Conservation (phyloP, 2,797 vertebrate genomes). For the Parotocinclus haroldoi region DNA sequence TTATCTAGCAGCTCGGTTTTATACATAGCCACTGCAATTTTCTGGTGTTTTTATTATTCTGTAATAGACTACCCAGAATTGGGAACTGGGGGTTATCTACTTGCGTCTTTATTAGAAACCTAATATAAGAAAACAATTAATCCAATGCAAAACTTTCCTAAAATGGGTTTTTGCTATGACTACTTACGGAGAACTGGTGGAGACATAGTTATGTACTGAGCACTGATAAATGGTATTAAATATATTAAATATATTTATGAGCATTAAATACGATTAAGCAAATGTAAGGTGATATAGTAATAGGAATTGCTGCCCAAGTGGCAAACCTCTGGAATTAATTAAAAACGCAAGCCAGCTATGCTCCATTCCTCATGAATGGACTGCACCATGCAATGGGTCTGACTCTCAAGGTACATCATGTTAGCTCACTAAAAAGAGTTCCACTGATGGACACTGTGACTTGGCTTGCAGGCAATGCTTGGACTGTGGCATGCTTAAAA, state of each 20-base stretch:
- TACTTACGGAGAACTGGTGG: background rate
- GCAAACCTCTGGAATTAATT: too few relatives aligned
- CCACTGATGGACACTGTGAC: too few relatives aligned
- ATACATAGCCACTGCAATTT: conserved; percentile 16
- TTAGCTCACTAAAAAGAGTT: too few relatives aligned
- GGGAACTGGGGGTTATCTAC: conserved; percentile 25
- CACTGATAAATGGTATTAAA: background rate
- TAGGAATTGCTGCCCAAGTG: too few relatives aligned
- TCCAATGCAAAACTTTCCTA: background rate
- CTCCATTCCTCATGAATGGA: too few relatives aligned
- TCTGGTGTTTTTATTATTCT: conserved; percentile 35
- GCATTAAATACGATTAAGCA: too few relatives aligned
- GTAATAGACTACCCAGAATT: conserved; percentile 30
- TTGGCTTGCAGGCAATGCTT: too few relatives aligned
- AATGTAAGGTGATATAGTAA: too few relatives aligned
- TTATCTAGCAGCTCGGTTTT: conserved; percentile 30
- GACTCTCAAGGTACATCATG: too few relatives aligned
- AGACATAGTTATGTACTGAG: background rate
- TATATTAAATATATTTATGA: background rate
- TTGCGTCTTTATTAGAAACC: conserved; percentile 12
- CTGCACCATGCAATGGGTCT: too few relatives aligned
- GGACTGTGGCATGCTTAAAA: too few relatives aligned
- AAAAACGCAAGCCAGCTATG: too few relatives aligned
- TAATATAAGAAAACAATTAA: conserved; percentile 12
- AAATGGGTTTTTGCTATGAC: conserved; percentile 13